Conservation (phyloP, 2,113 vertebrate genomes). For the Prietella phreatophila region DNA sequence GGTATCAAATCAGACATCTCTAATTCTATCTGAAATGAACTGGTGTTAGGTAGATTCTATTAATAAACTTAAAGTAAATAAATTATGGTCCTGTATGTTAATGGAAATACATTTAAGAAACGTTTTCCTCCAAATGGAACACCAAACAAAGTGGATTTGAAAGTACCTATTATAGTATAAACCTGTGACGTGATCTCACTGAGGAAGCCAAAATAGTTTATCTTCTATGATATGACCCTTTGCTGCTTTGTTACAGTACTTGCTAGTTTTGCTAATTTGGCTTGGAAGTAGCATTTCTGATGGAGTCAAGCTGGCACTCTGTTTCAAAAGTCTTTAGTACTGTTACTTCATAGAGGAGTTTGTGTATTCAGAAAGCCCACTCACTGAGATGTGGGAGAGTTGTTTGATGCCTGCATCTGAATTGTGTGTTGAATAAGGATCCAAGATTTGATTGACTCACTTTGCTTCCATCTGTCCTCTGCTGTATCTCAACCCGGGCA, state of each 20-base stretch:
- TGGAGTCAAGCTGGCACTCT: background rate
- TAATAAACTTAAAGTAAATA: background rate
- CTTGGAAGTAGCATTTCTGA: background rate
- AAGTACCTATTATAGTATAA: background rate
- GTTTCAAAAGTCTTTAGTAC: background rate
- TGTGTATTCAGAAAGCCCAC: slow-evolving; percentile 29
- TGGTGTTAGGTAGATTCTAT: background rate
- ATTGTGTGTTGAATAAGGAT: slow-evolving; percentile 36
- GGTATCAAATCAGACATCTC: background rate
- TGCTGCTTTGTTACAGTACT: background rate
- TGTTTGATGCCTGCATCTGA: slow-evolving; percentile 27
- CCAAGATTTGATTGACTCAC: slow-evolving; percentile 46
- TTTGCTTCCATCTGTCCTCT: slow-evolving; percentile 49
- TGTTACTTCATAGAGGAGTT: slow-evolving; percentile 13
- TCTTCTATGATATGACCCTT: slow-evolving; percentile 13
- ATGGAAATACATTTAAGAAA: background rate
- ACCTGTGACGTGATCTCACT: background rate
- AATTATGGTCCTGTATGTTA: background rate
- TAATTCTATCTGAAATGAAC: background rate
- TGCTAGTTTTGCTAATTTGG: background rate
- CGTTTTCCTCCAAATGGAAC: background rate
- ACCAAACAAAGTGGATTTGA: background rate
- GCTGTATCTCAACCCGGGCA: slow-evolving; percentile 40
- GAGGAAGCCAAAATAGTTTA: background rate
- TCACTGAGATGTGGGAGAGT: slow-evolving; percentile 29